phyloP scores from a whole-genome alignment of 1,140 invertebrate species.

The Lordiphosa collinella region DNA sequence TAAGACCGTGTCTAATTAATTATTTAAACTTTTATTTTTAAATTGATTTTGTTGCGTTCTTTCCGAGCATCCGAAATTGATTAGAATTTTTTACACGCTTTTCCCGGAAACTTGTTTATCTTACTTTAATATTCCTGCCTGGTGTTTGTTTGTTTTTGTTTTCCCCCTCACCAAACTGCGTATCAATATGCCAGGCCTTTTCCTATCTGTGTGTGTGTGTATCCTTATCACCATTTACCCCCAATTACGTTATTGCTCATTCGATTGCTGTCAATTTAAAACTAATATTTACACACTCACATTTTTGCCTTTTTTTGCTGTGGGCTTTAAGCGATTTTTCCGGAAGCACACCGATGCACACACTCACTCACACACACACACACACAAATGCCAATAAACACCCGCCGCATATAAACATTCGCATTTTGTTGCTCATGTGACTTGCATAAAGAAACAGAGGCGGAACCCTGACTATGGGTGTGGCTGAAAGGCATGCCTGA shows the following conservation, averaged over 20 bases:
- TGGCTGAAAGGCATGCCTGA: conserved; percentile 5
- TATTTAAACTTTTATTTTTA: too few relatives aligned
- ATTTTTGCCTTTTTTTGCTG: conserved; percentile 14
- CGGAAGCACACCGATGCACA: conserved; percentile 5
- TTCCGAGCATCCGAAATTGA: too few relatives aligned
- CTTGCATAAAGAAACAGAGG: conserved; percentile 7
- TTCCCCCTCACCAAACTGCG: background rate
- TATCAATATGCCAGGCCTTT: too few relatives aligned
- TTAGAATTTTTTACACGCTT: too few relatives aligned
- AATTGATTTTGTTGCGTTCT: too few relatives aligned
- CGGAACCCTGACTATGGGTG: background rate
- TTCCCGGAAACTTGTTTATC: too few relatives aligned
- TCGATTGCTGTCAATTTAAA: conserved; percentile 68
- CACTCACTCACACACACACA: conserved; percentile 1
- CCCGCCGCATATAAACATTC: conserved; percentile 53
- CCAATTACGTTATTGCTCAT: conserved; percentile 65
- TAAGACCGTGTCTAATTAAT: too few relatives aligned
- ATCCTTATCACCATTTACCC: conserved; percentile 38
- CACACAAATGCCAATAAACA: conserved; percentile 33
- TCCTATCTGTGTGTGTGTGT: background rate
- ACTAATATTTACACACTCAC: conserved; percentile 69
- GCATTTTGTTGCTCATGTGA: conserved; percentile 44
- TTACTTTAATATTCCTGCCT: too few relatives aligned
- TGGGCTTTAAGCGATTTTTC: conserved; percentile 32
- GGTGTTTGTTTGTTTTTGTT: background rate